Base-by-base conservation (phyloP, 2,797 vertebrate genomes). In the Hippopotamyrus pictus region DNA sequence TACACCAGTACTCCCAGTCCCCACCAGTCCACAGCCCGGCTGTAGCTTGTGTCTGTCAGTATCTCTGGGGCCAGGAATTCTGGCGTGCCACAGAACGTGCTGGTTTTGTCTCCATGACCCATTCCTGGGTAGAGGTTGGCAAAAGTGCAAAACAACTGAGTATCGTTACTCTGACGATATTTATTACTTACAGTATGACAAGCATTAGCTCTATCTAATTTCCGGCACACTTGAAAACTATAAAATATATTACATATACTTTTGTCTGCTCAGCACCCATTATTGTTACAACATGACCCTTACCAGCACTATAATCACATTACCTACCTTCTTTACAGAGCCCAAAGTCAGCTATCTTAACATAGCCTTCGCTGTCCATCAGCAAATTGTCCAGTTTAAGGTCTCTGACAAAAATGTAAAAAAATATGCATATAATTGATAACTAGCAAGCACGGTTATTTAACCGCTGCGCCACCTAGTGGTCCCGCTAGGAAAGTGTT, bases 261-360 rank as follows among this genome's bases (percentile, higher is more conserved):
- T 46, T 85, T 85, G 44, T 50, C 19, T 51, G 11, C 50, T 14
- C 83, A 85, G 46, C 83, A 50, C n/a, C 22, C 3, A 4, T 51
- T 84, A 48, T 84, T 12, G 25, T 25, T 4, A 8, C 22, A 48
- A 83, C 44, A 48, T 46, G 19, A 25, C 19, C 22, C 17, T 83
- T 83, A 46, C 12, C 17, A 82, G 19, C 41, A 48, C 7, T 83
- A 46, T 50, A 57, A 41, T 41, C 50, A 86, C 14, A 3, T 37
- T 33, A 14, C 84, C 51, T 65, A 97, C 97, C 97, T 96, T 98
- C 97, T 95, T 98, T 98, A 94, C 97, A 98, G 90, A 98, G 95
- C 51, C 97, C 97, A 89, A 98, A 98, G 93, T 98, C 97, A 1
- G 97, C 97, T 0, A 98, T 98, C 95, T 98, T 98, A 91, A 98